These are phyloP conservation scores for Pogonomyrmex barbatus DNA, from an alignment of 1,140 invertebrate genomes.

Conservation along the genomic window DNA sequence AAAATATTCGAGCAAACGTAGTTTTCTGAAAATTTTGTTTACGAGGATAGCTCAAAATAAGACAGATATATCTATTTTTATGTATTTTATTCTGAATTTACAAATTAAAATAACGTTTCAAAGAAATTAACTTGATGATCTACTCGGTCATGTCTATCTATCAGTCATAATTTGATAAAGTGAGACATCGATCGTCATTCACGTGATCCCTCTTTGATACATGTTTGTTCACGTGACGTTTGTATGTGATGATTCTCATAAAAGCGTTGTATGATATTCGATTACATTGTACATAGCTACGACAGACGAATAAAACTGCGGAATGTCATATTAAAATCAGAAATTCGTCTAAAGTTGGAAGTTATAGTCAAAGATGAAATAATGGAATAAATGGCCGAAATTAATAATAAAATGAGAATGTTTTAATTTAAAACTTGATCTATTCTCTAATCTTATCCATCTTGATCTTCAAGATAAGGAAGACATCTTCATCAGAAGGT, in stretches of 20 bases:
- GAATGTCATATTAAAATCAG: not conserved
- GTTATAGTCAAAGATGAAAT: not conserved
- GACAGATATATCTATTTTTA: not conserved
- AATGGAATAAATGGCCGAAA: constrained; percentile 14
- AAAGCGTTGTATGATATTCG: not conserved
- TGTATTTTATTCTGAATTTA: not conserved
- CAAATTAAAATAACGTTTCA: not conserved
- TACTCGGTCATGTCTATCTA: not conserved
- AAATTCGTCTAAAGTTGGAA: constrained; percentile 8
- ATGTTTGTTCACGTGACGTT: not conserved
- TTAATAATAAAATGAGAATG: constrained; percentile 11
- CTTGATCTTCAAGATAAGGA: constrained; percentile 3
- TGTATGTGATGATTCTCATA: constrained; percentile 18
- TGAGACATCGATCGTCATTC: not conserved
- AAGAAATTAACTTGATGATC: not conserved
- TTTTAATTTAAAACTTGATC: constrained; percentile 57
- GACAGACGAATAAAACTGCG: not conserved
- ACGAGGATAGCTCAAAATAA: not conserved
- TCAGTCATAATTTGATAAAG: not conserved
- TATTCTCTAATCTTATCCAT: constrained; percentile 35
- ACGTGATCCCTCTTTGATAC: constrained; percentile 5
- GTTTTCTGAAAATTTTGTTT: not conserved
- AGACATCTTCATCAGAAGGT: not conserved
- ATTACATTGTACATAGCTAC: not conserved
- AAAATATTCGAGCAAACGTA: not conserved